These are phyloP conservation scores for Hesperophylax magnus DNA, from an alignment of 1,140 invertebrate species.

Conservation along the genomic window DNA sequence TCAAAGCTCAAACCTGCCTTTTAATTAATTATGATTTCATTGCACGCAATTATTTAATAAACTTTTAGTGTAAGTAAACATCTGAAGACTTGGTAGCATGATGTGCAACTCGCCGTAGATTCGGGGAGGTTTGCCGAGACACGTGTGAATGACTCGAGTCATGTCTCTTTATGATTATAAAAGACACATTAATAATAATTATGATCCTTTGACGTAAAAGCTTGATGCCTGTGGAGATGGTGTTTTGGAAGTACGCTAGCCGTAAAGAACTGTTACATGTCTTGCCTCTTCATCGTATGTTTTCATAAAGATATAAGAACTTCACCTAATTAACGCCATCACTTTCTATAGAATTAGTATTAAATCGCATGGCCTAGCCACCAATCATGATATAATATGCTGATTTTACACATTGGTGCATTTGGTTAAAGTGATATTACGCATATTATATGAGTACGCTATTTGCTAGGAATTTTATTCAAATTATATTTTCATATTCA, in stretches of 20 bases:
- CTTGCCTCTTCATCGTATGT: too few relatives aligned
- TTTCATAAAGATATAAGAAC: not conserved
- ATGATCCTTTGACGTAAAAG: not conserved
- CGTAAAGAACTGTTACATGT: too few relatives aligned
- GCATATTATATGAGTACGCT: slow-evolving; percentile 9
- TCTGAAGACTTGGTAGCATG: slow-evolving; percentile 27
- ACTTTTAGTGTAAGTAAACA: slow-evolving; percentile 34
- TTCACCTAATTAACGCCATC: not conserved
- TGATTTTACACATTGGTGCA: slow-evolving; percentile 21
- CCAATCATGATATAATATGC: slow-evolving; percentile 4
- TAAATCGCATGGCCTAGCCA: slow-evolving; percentile 26
- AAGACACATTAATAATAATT: not conserved
- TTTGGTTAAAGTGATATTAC: slow-evolving; percentile 38
- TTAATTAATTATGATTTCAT: slow-evolving; percentile 28
- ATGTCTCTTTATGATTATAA: not conserved
- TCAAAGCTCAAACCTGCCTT: slow-evolving; percentile 57
- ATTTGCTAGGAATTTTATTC: slow-evolving; percentile 7
- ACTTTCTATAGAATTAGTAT: slow-evolving; percentile 1
- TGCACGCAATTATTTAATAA: slow-evolving; percentile 23
- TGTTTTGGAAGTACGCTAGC: too few relatives aligned
- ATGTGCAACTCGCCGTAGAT: not conserved
- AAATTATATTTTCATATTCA: slow-evolving; percentile 17
- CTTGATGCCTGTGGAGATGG: too few relatives aligned
- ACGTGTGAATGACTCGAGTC: slow-evolving; percentile 3
- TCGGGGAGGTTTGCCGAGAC: not conserved